phyloP scores from a whole-genome alignment of 2,888 invertebrate species.

The Noctua fimbriata region DNA sequence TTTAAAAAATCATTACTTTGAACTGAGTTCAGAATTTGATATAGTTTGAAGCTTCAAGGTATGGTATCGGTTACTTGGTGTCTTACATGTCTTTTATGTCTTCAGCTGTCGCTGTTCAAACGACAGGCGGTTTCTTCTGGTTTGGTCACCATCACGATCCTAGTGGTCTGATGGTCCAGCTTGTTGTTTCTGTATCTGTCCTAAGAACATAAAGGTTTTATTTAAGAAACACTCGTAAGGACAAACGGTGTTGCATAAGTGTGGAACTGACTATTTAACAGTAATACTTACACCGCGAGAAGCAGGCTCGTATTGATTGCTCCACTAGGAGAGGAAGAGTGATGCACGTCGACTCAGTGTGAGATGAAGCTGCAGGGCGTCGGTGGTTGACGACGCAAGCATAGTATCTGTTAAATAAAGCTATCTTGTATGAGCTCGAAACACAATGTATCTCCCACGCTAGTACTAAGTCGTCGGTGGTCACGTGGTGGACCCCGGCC shows the following conservation, averaged over 20 bases:
- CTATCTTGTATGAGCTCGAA: background rate
- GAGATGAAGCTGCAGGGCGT: background rate
- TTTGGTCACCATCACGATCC: constrained; percentile 95
- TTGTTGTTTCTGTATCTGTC: constrained; percentile 69
- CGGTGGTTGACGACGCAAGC: background rate
- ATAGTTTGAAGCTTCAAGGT: constrained; percentile 1
- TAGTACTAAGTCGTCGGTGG: no score
- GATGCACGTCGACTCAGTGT: background rate
- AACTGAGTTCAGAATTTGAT: constrained; percentile 13
- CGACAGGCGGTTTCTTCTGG: constrained; percentile 98
- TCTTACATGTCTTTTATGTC: constrained; percentile 91
- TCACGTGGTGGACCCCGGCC: no score
- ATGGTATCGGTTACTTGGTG: constrained; percentile 31
- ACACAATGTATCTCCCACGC: background rate
- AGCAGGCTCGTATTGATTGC: background rate
- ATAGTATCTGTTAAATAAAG: constrained; percentile 4
- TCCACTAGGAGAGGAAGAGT: no score
- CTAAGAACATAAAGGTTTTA: background rate
- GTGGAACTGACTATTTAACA: background rate
- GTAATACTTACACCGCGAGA: background rate
- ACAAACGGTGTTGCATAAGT: background rate
- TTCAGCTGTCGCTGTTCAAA: constrained; percentile 97
- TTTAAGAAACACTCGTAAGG: background rate
- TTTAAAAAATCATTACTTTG: constrained; percentile 21
- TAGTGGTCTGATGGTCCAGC: constrained; percentile 91